These are phyloP conservation scores for Thelaira solivaga DNA, from an alignment of 2,888 invertebrate genomes.

Conservation along the genomic window DNA sequence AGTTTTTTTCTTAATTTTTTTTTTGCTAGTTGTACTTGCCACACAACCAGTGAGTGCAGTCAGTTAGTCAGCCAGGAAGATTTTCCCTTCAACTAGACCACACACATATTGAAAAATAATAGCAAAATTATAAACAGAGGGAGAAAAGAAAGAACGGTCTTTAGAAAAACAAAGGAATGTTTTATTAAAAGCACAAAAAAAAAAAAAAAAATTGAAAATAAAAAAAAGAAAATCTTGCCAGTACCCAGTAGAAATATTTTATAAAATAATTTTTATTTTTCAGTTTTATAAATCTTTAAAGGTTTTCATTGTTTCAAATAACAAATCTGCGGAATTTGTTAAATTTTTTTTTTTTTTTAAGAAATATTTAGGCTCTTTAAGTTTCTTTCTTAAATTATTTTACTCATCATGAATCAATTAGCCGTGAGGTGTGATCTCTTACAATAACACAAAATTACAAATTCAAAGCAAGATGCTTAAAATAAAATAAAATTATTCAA, in stretches of 20 bases:
- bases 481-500: no score
- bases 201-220: not conserved
- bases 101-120: conserved; percentile 46
- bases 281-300: no score
- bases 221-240: not conserved
- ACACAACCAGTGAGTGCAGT: not conserved
- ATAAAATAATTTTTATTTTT: not conserved
- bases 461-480: no score
- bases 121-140: conserved; percentile 7
- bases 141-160: not conserved
- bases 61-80: conserved; percentile 31
- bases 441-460: no score
- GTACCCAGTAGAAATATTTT: not conserved
- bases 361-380: no score
- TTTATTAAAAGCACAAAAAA: not conserved
- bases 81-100: conserved; percentile 44
- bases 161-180: conserved; percentile 33
- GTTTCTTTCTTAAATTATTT: no score
- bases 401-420: no score
- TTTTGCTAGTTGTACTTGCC: not conserved
- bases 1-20: not conserved
- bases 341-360: no score
- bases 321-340: no score
- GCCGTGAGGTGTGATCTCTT: no score
- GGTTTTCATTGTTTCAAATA: not conserved